phyloP scores from a whole-genome alignment of 1,140 invertebrate genomes.

The Zaprionus davidi region DNA sequence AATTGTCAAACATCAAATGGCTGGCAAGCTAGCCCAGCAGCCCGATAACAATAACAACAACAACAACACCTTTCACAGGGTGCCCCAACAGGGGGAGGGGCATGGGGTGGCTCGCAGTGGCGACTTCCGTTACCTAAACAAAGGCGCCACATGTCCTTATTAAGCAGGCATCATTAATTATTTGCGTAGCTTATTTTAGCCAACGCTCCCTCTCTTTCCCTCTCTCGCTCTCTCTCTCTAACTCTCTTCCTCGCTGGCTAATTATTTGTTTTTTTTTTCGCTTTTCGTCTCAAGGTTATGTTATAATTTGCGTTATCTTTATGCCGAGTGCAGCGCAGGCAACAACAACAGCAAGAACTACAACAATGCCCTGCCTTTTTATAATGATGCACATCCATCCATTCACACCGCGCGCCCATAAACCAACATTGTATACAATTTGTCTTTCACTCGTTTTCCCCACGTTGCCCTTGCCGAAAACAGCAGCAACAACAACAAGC shows the following conservation, averaged over 20 bases:
- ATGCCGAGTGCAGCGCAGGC: constrained; percentile 22
- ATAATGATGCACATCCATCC: constrained; percentile 63
- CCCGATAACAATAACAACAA: constrained; percentile 20
- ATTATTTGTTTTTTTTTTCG: constrained; percentile 59
- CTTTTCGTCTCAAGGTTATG: constrained; percentile 57
- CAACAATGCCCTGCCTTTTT: constrained; percentile 32
- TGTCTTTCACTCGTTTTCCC: constrained; percentile 40
- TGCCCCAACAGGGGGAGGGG: background rate
- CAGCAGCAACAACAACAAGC: background rate
- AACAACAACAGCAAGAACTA: constrained; percentile 27
- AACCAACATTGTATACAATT: constrained; percentile 55
- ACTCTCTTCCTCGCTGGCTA: constrained; percentile 37
- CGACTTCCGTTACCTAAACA: constrained; percentile 59
- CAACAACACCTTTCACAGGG: constrained; percentile 3
- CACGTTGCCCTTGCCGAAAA: constrained; percentile 19
- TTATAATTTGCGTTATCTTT: constrained; percentile 30
- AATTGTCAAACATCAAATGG: constrained; percentile 75
- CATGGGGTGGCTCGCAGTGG: background rate
- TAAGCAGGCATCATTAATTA: constrained; percentile 65
- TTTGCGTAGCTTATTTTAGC: constrained; percentile 69
- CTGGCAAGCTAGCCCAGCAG: constrained; percentile 46
- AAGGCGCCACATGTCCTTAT: constrained; percentile 68
- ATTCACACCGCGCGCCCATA: constrained; percentile 52
- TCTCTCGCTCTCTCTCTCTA: background rate
- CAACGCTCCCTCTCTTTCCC: background rate